A percentile compares a stretch with the other conserved stretches of the same genome.
Conservation (phyloP, 1,140 invertebrate genomes). For the Psilanteris sp. region DNA sequence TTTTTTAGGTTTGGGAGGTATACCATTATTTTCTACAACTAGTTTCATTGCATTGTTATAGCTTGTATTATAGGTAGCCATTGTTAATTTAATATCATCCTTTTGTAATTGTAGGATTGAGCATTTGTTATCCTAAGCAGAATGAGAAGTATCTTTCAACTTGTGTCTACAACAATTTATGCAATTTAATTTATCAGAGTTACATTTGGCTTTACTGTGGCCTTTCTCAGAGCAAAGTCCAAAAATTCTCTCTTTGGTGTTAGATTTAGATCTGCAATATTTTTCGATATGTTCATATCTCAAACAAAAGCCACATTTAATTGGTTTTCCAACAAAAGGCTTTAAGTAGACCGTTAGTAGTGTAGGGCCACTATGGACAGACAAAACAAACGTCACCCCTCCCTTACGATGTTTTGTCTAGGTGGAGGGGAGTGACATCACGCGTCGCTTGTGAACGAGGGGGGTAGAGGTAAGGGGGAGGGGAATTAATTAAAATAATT, state of each 20-base stretch:
- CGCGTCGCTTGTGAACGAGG: too few relatives aligned
- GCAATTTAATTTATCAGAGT: background rate
- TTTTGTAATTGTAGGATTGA: background rate
- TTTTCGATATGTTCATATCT: constrained; percentile 9
- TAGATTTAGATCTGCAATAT: background rate
- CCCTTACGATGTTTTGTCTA: too few relatives aligned
- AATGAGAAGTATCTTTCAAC: background rate
- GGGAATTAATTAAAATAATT: too few relatives aligned
- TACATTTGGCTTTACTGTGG: background rate
- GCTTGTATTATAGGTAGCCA: background rate
- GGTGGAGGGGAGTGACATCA: too few relatives aligned
- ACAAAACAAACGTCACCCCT: too few relatives aligned
- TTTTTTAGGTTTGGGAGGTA: background rate
- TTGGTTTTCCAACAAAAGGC: background rate
- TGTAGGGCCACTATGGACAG: too few relatives aligned
- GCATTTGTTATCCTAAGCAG: background rate
- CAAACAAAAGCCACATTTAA: background rate
- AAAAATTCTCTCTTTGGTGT: background rate
- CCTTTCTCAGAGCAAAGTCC: background rate
- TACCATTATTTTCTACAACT: background rate
- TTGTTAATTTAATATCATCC: constrained; percentile 3
- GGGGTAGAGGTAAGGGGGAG: too few relatives aligned
- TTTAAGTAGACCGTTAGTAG: constrained; percentile 3
- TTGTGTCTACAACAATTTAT: constrained; percentile 1
- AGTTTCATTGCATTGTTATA: background rate